Evolutionary conservation across 2,888 invertebrate species (phyloP), one percentile per base, ranked within the genome.

Genomic region (Celastrina argiolus): DNA sequence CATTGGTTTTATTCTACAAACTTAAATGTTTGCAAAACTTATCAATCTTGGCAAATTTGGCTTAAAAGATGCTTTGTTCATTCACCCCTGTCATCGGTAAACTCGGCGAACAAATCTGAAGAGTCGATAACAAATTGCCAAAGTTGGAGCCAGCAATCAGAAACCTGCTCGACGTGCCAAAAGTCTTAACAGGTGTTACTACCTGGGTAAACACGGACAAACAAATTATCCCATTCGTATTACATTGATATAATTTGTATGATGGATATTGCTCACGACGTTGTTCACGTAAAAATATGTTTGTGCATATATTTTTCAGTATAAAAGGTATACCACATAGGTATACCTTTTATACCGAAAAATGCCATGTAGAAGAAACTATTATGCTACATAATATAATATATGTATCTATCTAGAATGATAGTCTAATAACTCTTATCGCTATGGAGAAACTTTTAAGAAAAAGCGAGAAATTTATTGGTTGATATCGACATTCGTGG

Each of bases 31-130:
- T 22, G 26, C 22, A 26, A 22, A 12, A 22, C 51, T 16, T 8
- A 6, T 45, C 8, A 67, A 68, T 69, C 69, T 71, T 64, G 67
- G 45, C 6, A 66, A 56, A 10, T 36, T 22, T 51, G 51, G 51
- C 14, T 51, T 26, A 26, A 45, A 22, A 51, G 2, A 51, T 51
- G 12, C 51, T 51, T 51, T 22, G 51, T 26, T 51, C 22, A 26
- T 51, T 51, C 51, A 26, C 51, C 51, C 51, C 4, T 51, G 51
- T 51, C 51, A 51, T 26, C 51, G 51, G 22, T 51, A 51, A 45
- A 51, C 12, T 51, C 22, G 51, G 51, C 51, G 51, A 22, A 51
- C 51, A 51, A 51, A 51, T 51, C 51, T 51, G 51, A 51, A 51
- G 51, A 51, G 51, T 51, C 51, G 51, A 51, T 51, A 51, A 51